A percentile compares a stretch with the other conserved stretches of the same genome.
Conservation (phyloP, 2,113 vertebrate genomes). For the Mandrillus leucophaeus region DNA sequence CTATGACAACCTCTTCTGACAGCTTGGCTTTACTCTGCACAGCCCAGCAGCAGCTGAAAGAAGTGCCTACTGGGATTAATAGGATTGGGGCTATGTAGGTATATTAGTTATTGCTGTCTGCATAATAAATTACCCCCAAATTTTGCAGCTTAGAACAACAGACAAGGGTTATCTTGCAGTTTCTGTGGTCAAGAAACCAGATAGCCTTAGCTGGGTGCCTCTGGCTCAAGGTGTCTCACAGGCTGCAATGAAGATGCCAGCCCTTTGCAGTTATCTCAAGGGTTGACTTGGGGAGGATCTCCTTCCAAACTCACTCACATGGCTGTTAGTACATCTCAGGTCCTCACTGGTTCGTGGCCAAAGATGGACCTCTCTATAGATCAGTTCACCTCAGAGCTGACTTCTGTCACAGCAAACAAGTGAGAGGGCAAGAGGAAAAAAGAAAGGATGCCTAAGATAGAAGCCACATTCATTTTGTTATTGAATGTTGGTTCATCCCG, state of each 20-base stretch:
- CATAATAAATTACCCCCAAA: neutral
- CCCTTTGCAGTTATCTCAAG: neutral
- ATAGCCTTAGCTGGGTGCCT: neutral
- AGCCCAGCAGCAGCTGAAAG: neutral
- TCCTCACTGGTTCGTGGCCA: neutral
- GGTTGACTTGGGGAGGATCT: neutral
- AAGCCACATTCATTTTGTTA: neutral
- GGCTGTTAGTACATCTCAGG: neutral
- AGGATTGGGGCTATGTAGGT: neutral
- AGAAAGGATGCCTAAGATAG: neutral
- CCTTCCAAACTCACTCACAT: neutral
- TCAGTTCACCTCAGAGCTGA: neutral
- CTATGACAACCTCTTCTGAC: neutral
- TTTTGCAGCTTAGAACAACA: slow-evolving; percentile 5
- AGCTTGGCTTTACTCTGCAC: neutral
- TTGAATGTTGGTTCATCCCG: neutral
- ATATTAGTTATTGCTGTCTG: neutral
- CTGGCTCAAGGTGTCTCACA: neutral
- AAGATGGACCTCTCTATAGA: neutral
- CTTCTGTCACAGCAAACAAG: neutral
- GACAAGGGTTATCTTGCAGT: neutral
- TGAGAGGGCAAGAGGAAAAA: neutral
- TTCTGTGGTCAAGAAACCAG: neutral
- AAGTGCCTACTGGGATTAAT: neutral
- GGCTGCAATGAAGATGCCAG: neutral